These are phyloP conservation scores for Lepidotrigona ventralis DNA, from an alignment of 1,140 invertebrate species.

Conservation along the genomic window DNA sequence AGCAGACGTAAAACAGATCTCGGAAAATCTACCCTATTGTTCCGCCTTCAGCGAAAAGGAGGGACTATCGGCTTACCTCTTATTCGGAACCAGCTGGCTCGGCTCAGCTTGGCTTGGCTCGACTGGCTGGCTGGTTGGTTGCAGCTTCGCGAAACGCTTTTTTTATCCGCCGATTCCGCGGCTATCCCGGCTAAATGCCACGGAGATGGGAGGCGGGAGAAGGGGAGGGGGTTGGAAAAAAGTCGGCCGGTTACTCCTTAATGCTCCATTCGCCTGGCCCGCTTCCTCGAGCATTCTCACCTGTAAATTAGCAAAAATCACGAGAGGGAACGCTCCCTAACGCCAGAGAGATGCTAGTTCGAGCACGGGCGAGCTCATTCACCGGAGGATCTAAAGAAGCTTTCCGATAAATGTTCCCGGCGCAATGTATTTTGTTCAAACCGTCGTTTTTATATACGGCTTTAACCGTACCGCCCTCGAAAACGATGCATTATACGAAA, in stretches of 20 bases:
- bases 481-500: background rate
- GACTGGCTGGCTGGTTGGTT: background rate
- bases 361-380: background rate
- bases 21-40: conserved; percentile 73
- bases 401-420: conserved; percentile 14
- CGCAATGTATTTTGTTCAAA: background rate
- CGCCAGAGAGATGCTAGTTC: background rate
- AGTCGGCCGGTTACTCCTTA: conserved; percentile 21
- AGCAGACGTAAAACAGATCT: conserved; percentile 59
- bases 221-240: too few relatives aligned
- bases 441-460: background rate
- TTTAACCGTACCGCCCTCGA: too few relatives aligned
- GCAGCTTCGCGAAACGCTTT: conserved; percentile 44
- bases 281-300: conserved; percentile 34
- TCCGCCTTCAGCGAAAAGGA: conserved; percentile 71
- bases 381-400: background rate
- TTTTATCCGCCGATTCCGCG: conserved; percentile 29
- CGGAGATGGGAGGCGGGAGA: background rate
- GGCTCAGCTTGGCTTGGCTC: too few relatives aligned
- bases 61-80: conserved; percentile 62
- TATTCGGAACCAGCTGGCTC: conserved; percentile 20
- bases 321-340: background rate
- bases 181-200: conserved; percentile 11
- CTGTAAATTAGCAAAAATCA: conserved; percentile 31
- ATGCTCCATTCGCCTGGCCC: background rate